These are phyloP conservation scores for Notolabrus celidotus DNA, from an alignment of 2,797 vertebrate species.

Conservation along the genomic window DNA sequence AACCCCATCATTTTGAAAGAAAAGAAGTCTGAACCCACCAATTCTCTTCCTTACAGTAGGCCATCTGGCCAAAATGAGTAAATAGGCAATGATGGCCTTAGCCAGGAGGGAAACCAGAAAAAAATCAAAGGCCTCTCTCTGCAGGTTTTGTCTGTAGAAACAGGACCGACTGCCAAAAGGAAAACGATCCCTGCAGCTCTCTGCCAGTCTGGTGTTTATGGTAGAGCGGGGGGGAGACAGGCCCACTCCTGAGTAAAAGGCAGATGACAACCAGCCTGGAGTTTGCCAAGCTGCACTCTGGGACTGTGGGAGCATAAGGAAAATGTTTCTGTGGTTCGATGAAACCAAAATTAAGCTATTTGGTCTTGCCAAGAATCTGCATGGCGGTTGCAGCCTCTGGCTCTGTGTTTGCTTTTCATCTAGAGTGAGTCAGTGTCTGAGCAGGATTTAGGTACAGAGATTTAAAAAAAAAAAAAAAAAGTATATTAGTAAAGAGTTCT, in stretches of 20 bases:
- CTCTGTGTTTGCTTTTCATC: slow-evolving; percentile 14
- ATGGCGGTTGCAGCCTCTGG: slow-evolving; percentile 12
- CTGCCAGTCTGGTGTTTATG: slow-evolving; percentile 25
- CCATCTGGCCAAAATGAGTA: slow-evolving; percentile 22
- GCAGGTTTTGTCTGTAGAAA: slow-evolving; percentile 28
- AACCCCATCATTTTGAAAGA: slow-evolving; percentile 22
- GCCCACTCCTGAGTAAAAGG: slow-evolving; percentile 25
- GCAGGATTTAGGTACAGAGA: background rate
- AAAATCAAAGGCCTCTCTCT: slow-evolving; percentile 12
- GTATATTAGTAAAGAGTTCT: background rate
- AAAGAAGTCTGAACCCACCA: slow-evolving; percentile 30
- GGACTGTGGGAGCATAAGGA: slow-evolving; percentile 22
- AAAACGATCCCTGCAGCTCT: slow-evolving; percentile 22
- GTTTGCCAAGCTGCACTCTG: slow-evolving; percentile 31
- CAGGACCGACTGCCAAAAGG: slow-evolving; percentile 4
- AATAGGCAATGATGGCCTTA: slow-evolving; percentile 15
- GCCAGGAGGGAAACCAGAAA: slow-evolving; percentile 22
- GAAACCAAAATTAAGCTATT: slow-evolving; percentile 25
- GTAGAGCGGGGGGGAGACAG: slow-evolving; percentile 10
- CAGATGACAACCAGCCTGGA: slow-evolving; percentile 26
- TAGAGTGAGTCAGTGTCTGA: background rate
- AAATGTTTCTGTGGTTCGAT: slow-evolving; percentile 33
- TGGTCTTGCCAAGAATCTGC: slow-evolving; percentile 16
- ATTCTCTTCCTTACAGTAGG: slow-evolving; percentile 3
- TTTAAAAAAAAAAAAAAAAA: background rate